Percentiles rank a stretch among this genome's conserved stretches.
phyloP scores from a whole-genome alignment of 2,888 invertebrate species.

The Caenorhabditis afra region DNA sequence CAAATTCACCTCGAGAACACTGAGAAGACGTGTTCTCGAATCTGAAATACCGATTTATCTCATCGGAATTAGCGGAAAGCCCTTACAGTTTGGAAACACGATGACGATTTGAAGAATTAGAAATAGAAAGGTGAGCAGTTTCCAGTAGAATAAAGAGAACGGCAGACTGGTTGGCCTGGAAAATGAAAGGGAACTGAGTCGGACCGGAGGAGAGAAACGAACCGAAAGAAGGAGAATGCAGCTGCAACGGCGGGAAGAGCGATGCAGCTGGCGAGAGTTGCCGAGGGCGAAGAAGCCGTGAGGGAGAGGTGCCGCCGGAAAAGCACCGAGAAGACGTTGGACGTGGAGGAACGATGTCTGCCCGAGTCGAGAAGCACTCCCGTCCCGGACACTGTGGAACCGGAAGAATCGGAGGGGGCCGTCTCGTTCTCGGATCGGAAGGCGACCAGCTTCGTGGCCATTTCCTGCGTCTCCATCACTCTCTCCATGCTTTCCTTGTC shows the following conservation, averaged over 20 bases:
- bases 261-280: conserved; percentile 23
- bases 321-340: conserved; percentile 20
- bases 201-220: background rate
- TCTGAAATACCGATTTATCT: conserved; percentile 30
- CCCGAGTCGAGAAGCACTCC: conserved; percentile 43
- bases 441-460: conserved; percentile 68
- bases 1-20: conserved; percentile 24
- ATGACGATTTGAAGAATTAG: conserved; percentile 35
- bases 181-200: background rate
- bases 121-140: conserved; percentile 37
- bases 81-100: conserved; percentile 50
- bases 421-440: conserved; percentile 33
- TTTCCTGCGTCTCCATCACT: conserved; percentile 91
- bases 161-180: conserved; percentile 29
- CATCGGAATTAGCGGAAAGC: background rate
- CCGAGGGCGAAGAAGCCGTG: conserved; percentile 32
- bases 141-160: conserved; percentile 48
- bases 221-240: conserved; percentile 21
- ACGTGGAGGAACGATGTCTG: conserved; percentile 19
- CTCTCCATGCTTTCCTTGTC: conserved; percentile 90
- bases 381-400: conserved; percentile 29
- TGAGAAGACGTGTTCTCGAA: conserved; percentile 32
- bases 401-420: conserved; percentile 18
- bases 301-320: conserved; percentile 43
- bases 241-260: conserved; percentile 31